Percentiles rank a stretch among this genome's conserved stretches.
Evolutionary conservation across 2,113 vertebrate genomes (phyloP).

Genomic region (Pachypanchax playfairii): DNA sequence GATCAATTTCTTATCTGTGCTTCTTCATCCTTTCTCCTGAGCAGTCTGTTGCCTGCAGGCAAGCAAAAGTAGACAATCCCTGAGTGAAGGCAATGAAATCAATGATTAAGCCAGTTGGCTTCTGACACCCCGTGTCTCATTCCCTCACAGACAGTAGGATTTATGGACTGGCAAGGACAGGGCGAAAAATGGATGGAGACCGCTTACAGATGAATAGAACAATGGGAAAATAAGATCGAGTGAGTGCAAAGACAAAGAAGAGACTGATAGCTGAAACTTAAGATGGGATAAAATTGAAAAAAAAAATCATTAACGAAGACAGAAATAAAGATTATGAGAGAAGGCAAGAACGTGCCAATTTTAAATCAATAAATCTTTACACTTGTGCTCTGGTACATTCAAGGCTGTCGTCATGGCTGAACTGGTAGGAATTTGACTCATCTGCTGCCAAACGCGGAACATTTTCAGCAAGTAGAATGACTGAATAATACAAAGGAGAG

Average conservation of each 20-base stretch:
- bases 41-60: conserved; percentile 26
- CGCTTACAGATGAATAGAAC: neutral
- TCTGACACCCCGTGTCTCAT: conserved; percentile 38
- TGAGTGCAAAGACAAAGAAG: neutral
- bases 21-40: conserved; percentile 10
- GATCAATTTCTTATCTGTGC: conserved; percentile 27
- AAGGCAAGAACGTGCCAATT: conserved; percentile 4
- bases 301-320: conserved; percentile 18
- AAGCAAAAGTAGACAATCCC: conserved; percentile 34
- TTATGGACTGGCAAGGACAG: conserved; percentile 12
- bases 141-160: conserved; percentile 13
- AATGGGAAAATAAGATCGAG: neutral
- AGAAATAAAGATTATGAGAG: neutral
- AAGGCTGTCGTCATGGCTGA: neutral
- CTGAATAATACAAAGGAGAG: neutral
- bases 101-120: conserved; percentile 30
- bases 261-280: neutral
- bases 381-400: neutral
- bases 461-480: neutral
- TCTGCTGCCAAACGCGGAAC: neutral
- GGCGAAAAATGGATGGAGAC: neutral
- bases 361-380: conserved; percentile 19
- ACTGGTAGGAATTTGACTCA: neutral
- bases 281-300: neutral
- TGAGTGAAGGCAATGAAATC: conserved; percentile 39